Evolutionary conservation across 2,113 vertebrate genomes (phyloP), one percentile per base, ranked within the genome.

Genomic region (Pycnonotus jocosus): DNA sequence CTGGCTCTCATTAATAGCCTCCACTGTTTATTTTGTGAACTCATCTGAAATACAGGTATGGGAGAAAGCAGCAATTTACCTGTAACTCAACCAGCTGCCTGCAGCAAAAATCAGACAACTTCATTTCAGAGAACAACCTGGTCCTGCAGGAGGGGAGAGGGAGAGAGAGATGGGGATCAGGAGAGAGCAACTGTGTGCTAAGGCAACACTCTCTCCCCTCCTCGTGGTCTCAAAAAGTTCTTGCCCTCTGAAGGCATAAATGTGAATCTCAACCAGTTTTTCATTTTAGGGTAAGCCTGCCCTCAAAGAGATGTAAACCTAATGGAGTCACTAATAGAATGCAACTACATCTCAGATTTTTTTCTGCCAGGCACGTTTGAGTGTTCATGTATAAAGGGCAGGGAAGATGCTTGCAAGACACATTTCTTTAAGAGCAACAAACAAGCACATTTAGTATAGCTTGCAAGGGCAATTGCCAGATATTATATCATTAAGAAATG

Each of bases 41-140:
- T 84, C 69, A 54, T 93, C 76, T 79, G 69, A 81, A 86, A 93
- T n/a, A 86, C 56, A 95, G 76, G 53, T 91, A 95, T 21, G 64
- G 57, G 77, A 90, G 85, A 94, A 86, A 92, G 53, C 69, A 69
- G 60, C 66, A 83, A 91, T 93, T 94, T 81, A 79, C 60, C 12
- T 90, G 79, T 62, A 90, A 90, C 80, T 71, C 91, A 79, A 81
- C 56, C 85, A 83, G 72, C 64, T 57, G 88, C 89, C 96, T 90
- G 74, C 50, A 96, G 96, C 87, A 71, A 95, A 93, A 93, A 83
- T 79, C 91, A 69, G 76, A 12, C 24, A 83, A 16, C 56, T 88
- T 2, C 69, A 57, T 54, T 78, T 74, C 61, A 88, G 72, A 92
- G 90, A 84, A 62, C 85, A 86, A 70, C 11, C 65, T 72, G 65